phyloP scores from a whole-genome alignment of 23 tunicate species.

The Trididemnum miniatum region DNA sequence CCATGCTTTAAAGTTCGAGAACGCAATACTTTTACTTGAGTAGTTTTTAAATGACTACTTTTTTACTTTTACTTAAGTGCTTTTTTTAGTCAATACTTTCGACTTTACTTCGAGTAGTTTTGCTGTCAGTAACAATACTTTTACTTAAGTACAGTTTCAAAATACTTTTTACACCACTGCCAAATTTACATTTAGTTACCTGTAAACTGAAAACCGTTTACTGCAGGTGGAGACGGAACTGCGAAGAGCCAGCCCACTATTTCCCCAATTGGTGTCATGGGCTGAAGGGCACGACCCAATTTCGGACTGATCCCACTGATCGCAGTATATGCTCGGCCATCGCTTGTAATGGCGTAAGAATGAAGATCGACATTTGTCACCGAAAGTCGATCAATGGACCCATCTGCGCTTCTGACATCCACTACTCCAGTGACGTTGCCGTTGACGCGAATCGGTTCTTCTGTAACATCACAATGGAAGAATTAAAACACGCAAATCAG shows the following conservation, averaged over 20 bases:
- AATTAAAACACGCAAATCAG: too few species aligned
- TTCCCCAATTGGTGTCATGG: conserved; percentile 59
- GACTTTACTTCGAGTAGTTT: too few species aligned
- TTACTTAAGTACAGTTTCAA: too few species aligned
- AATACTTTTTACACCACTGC: too few species aligned
- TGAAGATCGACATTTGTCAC: conserved; percentile 35
- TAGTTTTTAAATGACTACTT: too few species aligned
- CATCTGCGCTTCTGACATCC: conserved; percentile 41
- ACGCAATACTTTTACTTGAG: too few species aligned
- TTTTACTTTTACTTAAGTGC: too few species aligned
- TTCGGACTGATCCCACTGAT: conserved; percentile 44
- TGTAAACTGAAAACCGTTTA: conserved; percentile 84
- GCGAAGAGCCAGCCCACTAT: conserved; percentile 90
- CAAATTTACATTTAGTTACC: conserved; percentile 30
- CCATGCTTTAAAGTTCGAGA: too few species aligned
- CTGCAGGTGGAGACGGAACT: conserved; percentile 39
- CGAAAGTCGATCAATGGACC: conserved; percentile 1
- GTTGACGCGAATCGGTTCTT: conserved; percentile 49
- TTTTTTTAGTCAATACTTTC: too few species aligned
- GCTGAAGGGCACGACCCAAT: conserved; percentile 63
- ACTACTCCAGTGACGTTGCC: conserved; percentile 64
- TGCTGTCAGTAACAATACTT: too few species aligned
- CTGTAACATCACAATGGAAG: too few species aligned
- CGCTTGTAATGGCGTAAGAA: conserved; percentile 52
- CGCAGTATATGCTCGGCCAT: conserved; percentile 76